Percentiles rank a stretch among this genome's conserved stretches.
These are phyloP conservation scores for Sarcophaga carnaria DNA, from an alignment of 2,888 invertebrate genomes.

Conservation along the genomic window DNA sequence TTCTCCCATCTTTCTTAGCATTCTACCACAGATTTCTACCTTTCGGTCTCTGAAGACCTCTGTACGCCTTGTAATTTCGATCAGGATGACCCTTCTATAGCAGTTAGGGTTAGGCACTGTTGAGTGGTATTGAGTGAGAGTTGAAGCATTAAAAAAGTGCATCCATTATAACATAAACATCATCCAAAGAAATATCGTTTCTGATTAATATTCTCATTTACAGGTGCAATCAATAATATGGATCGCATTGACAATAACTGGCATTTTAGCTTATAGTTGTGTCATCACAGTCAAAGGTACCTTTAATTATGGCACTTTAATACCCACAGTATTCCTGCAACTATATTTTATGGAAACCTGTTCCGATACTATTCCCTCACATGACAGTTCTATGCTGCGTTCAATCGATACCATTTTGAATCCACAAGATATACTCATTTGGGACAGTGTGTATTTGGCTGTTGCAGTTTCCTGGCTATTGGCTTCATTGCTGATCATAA, in stretches of 20 bases:
- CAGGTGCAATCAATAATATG: constrained; percentile 80
- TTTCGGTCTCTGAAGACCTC: too few species aligned
- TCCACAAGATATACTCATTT: constrained; percentile 76
- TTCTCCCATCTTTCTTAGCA: too few species aligned
- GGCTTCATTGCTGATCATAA: constrained; percentile 76
- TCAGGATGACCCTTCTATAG: too few species aligned
- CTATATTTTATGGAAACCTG: constrained; percentile 79
- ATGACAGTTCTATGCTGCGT: constrained; percentile 69
- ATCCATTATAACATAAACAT: too few species aligned
- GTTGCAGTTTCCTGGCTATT: constrained; percentile 78
- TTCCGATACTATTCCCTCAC: constrained; percentile 70
- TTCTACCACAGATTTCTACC: too few species aligned
- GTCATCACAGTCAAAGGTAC: constrained; percentile 73
- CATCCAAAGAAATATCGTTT: too few species aligned
- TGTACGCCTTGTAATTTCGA: too few species aligned
- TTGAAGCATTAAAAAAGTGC: too few species aligned
- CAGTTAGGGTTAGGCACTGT: too few species aligned
- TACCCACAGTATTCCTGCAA: constrained; percentile 77
- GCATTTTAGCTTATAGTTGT: constrained; percentile 80
- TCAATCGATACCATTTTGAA: constrained; percentile 74
- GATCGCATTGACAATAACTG: constrained; percentile 80
- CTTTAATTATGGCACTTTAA: constrained; percentile 73
- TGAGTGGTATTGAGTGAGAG: too few species aligned
- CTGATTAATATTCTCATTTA: constrained; percentile 15
- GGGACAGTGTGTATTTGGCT: constrained; percentile 79